Evolutionary conservation across 2,888 invertebrate genomes (phyloP), one percentile per base, ranked within the genome.

Genomic region (Hyles lineata): DNA sequence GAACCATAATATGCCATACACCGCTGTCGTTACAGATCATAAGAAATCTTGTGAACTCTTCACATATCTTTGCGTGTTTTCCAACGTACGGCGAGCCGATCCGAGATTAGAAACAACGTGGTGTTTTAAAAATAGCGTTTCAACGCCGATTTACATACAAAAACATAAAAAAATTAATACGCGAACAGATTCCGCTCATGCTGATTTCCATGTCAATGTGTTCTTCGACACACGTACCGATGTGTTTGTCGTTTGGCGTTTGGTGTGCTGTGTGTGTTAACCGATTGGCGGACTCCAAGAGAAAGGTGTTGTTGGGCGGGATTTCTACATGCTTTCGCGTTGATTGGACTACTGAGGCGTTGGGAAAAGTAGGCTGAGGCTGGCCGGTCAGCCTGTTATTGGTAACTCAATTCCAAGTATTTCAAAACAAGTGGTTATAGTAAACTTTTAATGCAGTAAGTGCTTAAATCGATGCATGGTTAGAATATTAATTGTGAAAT

Each of bases 81-180:
- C 60, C 72, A 70, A 71, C 74, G 78, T 52, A 70, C 61, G 55
- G 8, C 55, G 67, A 32, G 82, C 78, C 76, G 79, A 78, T 79
- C 76, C 77, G 76, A 80, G 75, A 80, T 82, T 84, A 82, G 81
- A 80, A 79, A 72, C 78, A 82, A 79, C 81, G 81, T 82, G 81
- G 73, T 71, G 9, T 75, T 77, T 74, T 77, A 67, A 78, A 86
- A 86, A 85, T 84, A 86, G 81, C 75, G 19, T 75, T 73, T 74
- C 76, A 72, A 76, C 74, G 77, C 79, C 81, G 80, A 79, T 84
- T 80, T 80, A 76, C 77, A 78, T 81, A 78, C 80, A 80, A 81
- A 83, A 83, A 82, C 83, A 82, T 79, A 79, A 77, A 50, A 72
- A 71, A 78, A 78, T 75, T 76, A 74, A 11, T n/a, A 32, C 61